phyloP scores from a whole-genome alignment of 1,140 invertebrate genomes.

The Atta texana region DNA sequence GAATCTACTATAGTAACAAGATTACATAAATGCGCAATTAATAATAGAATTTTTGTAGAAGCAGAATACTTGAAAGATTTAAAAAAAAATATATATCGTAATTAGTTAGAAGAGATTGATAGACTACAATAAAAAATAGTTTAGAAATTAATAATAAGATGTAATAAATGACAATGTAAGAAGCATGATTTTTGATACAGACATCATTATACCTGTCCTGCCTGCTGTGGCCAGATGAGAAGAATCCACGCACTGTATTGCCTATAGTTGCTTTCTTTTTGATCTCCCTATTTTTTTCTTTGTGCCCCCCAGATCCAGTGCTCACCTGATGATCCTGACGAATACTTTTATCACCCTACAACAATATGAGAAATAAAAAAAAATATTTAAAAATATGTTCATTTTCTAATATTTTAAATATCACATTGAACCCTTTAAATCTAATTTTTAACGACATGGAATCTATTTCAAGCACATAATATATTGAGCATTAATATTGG shows the following conservation, averaged over 20 bases:
- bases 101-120: constrained; percentile 41
- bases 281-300: constrained; percentile 82
- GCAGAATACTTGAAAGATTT: neutral
- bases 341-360: constrained; percentile 80
- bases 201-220: constrained; percentile 87
- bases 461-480: neutral
- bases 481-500: neutral
- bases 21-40: constrained; percentile 34
- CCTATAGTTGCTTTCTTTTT: constrained; percentile 86
- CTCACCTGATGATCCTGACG: constrained; percentile 83
- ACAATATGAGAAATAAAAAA: constrained; percentile 46
- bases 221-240: constrained; percentile 85
- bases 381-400: neutral
- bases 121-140: constrained; percentile 63
- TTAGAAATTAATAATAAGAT: constrained; percentile 73
- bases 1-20: constrained; percentile 11
- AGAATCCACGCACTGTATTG: constrained; percentile 85
- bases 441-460: constrained; percentile 77
- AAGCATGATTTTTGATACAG: constrained; percentile 87
- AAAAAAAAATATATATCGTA: neutral
- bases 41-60: constrained; percentile 48
- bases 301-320: constrained; percentile 81
- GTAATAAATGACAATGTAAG: constrained; percentile 83
- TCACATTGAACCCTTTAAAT: neutral
- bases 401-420: neutral